These are phyloP conservation scores for Epinephelus cyanopodus DNA, from an alignment of 2,113 vertebrate species.

Conservation along the genomic window DNA sequence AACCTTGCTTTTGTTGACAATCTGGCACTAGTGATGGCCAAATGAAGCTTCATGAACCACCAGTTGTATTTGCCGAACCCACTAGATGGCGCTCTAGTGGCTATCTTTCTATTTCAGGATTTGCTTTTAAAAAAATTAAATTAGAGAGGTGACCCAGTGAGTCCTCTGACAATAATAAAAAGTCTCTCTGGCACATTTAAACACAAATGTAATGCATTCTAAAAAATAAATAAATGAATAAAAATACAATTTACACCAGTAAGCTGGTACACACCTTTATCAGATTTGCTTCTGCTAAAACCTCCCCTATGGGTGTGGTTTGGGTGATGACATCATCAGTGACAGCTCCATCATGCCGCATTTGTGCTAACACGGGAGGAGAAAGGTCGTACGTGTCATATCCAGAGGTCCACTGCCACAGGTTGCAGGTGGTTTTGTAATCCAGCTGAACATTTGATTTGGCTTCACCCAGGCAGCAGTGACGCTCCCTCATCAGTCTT, in stretches of 20 bases:
- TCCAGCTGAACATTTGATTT: slow-evolving; percentile 37
- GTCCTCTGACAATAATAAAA: background rate
- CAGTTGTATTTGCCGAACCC: no score
- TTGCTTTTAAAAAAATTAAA: background rate
- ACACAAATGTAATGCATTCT: no score
- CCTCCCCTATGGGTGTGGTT: background rate
- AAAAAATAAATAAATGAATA: no score
- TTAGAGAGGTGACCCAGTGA: background rate
- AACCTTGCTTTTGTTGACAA: no score
- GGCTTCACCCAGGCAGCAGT: slow-evolving; percentile 7
- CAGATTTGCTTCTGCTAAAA: background rate
- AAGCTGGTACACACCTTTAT: background rate
- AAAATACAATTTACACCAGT: no score
- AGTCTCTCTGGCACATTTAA: no score
- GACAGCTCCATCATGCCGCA: background rate
- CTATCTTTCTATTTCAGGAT: no score
- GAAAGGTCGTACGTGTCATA: slow-evolving; percentile 5
- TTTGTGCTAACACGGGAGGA: background rate
- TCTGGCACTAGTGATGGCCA: no score
- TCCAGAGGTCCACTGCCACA: background rate
- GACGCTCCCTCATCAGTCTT: slow-evolving; percentile 30
- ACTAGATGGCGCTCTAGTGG: background rate
- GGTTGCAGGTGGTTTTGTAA: slow-evolving; percentile 34
- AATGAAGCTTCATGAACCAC: no score
- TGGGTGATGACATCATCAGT: background rate